phyloP scores from a whole-genome alignment of 2,113 vertebrate genomes.

The Sardina pilchardus region DNA sequence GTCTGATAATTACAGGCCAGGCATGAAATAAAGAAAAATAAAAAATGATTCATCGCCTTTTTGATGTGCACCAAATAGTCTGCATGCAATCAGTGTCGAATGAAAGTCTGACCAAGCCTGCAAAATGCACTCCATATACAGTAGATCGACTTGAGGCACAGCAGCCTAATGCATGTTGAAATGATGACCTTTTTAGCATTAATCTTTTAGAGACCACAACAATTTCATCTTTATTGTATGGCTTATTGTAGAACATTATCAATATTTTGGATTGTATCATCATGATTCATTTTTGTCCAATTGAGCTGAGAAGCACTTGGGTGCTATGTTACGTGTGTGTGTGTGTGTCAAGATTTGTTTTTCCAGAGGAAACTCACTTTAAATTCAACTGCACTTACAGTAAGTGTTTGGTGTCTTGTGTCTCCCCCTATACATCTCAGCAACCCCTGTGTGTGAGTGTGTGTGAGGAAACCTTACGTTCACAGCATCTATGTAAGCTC shows the following conservation, averaged over 20 bases:
- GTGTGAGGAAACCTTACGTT: background rate
- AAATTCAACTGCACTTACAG: background rate
- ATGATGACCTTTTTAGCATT: too few species aligned
- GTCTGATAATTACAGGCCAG: conserved; percentile 35
- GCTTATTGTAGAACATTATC: too few species aligned
- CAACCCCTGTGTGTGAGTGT: background rate
- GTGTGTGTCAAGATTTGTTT: too few species aligned
- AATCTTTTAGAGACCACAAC: too few species aligned
- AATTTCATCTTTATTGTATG: too few species aligned
- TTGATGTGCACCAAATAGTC: conserved; percentile 44
- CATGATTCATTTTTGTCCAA: background rate
- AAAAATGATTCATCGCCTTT: conserved; percentile 42
- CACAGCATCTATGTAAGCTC: background rate
- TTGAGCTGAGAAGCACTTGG: background rate
- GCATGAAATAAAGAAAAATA: conserved; percentile 32
- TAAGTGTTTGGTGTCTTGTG: background rate
- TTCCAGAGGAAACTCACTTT: background rate
- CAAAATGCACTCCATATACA: conserved; percentile 35
- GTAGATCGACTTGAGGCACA: conserved; percentile 16
- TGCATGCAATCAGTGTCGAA: conserved; percentile 47
- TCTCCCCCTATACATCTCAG: background rate
- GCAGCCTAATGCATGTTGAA: conserved; percentile 8
- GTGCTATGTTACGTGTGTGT: background rate
- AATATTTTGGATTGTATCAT: too few species aligned
- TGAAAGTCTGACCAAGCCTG: conserved; percentile 4